Base-by-base conservation (phyloP, 2,888 invertebrate species). In the Xylophagus ater region DNA sequence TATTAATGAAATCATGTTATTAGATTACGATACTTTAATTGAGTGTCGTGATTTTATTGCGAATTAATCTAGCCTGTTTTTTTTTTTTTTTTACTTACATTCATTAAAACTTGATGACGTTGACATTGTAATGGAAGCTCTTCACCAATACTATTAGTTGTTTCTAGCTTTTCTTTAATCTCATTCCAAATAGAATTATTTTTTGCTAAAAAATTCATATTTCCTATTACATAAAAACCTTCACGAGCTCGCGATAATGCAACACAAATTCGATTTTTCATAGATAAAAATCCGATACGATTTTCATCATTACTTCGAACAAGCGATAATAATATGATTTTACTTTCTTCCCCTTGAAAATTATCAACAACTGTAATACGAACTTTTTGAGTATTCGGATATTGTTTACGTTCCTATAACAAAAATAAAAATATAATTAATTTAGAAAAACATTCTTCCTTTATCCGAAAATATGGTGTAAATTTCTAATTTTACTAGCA, bases 331-430 rank as follows among this genome's bases (percentile, higher is more conserved):
- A 88, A 68, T 36, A 87, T 77, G 52, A 87, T 82, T 55, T 76
- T 76, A 54, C 74, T 78, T 66, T 85, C 86, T 53, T 84, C 78
- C 0, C 87, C 86, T 66, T 87, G 87, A 53, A 74, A 87, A 55
- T 81, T 84, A 57, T 87, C 86, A 2, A 86, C 77, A 1, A 76
- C 75, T 0, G 75, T 71, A 14, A 82, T 71, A 45, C 70, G 66
- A 5, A 82, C 69, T 25, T 71, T 68, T 19, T 60, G 33, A 2
- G 51, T 40, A 7, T 43, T 34, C 2, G 47, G 36, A 41, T 46
- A 47, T 4, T 53, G 44, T 34, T 53, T 53, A 24, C 51, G 48
- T 37, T 53, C 50, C 59, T 59, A 39, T 2, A 46, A 38, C 14
- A 35, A 41, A 39, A 44, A 18, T 28, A 33, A 4, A 18, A 36